Percentiles rank a stretch among this genome's conserved stretches.
Conservation (phyloP, 2,113 vertebrate genomes). For the Ochotona princeps region DNA sequence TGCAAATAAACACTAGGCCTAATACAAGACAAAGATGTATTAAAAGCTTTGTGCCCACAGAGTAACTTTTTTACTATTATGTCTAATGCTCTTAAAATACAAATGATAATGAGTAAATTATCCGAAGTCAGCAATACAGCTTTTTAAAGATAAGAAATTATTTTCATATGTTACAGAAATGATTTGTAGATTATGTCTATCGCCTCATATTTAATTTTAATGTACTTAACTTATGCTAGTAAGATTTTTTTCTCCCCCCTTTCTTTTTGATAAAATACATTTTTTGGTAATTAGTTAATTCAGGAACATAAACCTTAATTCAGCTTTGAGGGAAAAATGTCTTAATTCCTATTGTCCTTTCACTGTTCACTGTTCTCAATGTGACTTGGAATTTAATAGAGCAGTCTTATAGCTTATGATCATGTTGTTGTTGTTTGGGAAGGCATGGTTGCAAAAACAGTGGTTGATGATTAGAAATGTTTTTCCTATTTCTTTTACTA, state of each 20-base stretch:
- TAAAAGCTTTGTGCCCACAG: not conserved
- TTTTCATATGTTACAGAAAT: not conserved
- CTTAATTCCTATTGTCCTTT: not conserved
- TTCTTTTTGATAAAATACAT: not conserved
- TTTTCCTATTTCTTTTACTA: not conserved
- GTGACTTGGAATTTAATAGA: not conserved
- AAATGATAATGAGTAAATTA: not conserved
- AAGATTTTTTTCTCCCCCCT: not conserved
- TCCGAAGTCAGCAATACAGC: not conserved
- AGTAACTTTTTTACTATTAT: not conserved
- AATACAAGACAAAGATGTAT: not conserved
- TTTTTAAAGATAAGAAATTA: not conserved
- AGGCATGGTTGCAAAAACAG: not conserved
- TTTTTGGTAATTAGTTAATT: constrained; percentile 2
- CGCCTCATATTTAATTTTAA: not conserved
- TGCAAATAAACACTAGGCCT: constrained; percentile 14
- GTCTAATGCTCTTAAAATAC: not conserved
- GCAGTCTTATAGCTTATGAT: not conserved
- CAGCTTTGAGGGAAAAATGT: not conserved
- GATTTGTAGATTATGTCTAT: not conserved
- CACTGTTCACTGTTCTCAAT: not conserved
- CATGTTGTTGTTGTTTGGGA: not conserved
- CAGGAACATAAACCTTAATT: not conserved
- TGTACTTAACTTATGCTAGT: not conserved
- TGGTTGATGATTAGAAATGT: not conserved